Evolutionary conservation across 1,140 invertebrate genomes (phyloP), one percentile per base, ranked within the genome.

Genomic region (Ruditapes philippinarum): DNA sequence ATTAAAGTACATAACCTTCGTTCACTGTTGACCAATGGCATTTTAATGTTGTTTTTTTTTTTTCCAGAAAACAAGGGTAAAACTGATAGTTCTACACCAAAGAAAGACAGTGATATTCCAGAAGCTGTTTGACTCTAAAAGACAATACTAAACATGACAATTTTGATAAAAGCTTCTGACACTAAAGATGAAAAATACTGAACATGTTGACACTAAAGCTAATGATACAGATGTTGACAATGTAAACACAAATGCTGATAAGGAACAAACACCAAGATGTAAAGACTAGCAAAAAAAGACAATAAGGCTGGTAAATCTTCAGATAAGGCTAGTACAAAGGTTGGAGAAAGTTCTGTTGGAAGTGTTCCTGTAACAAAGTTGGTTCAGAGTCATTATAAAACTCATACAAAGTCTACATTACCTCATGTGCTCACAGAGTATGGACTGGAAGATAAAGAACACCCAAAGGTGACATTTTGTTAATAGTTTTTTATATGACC

Each of bases 371-470:
- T 81, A 62, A 11, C 89, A 28, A 89, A 81, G 49, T 42, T 54
- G 19, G 51, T 89, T 38, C 83, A 89, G 25, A 40, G 28, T 0
- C 65, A 79, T 40, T 89, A 89, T 54, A 85, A 70, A 68, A 62
- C 90, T 79, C 89, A 92, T 62, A 85, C 88, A 19, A 82, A 90
- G 40, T 92, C 93, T 51, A 91, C 92, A 19, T 62, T 94, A 73
- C 93, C 93, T 28, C 70, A 91, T 42, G 88, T 94, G 11, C 81
- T 94, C 12, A 91, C 87, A 36, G 91, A 93, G 57, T 94, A 94
- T 91, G 93, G 93, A 68, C 70, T 93, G 60, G 88, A 92, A 76
- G 88, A 90, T 42, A 88, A 90, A 45, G 82, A 85, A 22, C 80
- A 90, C 19, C 81, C 38, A 14, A 57, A 57, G 25, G 17, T 57